Conservation (phyloP, 2,888 invertebrate species). For the Schrankia costaestrigalis region DNA sequence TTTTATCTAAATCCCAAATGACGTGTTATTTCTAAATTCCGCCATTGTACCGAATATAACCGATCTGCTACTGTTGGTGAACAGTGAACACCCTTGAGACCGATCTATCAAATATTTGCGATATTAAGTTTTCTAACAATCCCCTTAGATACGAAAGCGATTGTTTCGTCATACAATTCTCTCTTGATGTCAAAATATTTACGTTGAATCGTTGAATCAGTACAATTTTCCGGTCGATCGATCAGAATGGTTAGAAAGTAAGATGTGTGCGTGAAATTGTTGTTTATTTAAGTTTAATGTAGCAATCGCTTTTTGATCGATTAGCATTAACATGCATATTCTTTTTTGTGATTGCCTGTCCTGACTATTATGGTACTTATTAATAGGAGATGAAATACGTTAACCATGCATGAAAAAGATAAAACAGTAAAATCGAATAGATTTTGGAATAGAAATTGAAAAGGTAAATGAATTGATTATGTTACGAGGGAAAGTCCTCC, state of each 20-base stretch:
- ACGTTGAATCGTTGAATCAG: slow-evolving; percentile 62
- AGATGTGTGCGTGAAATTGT: slow-evolving; percentile 64
- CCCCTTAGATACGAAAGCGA: slow-evolving; percentile 61
- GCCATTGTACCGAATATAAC: slow-evolving; percentile 40
- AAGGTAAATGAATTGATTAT: too few species aligned
- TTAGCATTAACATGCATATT: slow-evolving; percentile 25
- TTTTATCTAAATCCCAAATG: slow-evolving; percentile 37
- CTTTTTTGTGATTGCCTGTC: slow-evolving; percentile 23
- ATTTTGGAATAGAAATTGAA: too few species aligned
- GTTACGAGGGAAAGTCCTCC: too few species aligned
- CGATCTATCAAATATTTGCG: slow-evolving; percentile 72
- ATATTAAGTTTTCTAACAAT: slow-evolving; percentile 63
- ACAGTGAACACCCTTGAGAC: slow-evolving; percentile 54
- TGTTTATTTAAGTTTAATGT: slow-evolving; percentile 61
- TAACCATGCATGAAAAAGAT: too few species aligned
- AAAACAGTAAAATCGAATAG: too few species aligned
- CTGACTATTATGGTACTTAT: too few species aligned
- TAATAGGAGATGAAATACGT: too few species aligned
- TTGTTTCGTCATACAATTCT: slow-evolving; percentile 75
- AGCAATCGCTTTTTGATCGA: slow-evolving; percentile 35
- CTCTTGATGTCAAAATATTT: slow-evolving; percentile 73
- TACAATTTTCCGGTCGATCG: slow-evolving; percentile 72
- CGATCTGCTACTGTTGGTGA: slow-evolving; percentile 54
- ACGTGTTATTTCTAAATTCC: slow-evolving; percentile 38
- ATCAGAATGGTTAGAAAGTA: slow-evolving; percentile 64